Evolutionary conservation across 1,140 invertebrate genomes (phyloP).

Genomic region (Batillaria attramentaria): DNA sequence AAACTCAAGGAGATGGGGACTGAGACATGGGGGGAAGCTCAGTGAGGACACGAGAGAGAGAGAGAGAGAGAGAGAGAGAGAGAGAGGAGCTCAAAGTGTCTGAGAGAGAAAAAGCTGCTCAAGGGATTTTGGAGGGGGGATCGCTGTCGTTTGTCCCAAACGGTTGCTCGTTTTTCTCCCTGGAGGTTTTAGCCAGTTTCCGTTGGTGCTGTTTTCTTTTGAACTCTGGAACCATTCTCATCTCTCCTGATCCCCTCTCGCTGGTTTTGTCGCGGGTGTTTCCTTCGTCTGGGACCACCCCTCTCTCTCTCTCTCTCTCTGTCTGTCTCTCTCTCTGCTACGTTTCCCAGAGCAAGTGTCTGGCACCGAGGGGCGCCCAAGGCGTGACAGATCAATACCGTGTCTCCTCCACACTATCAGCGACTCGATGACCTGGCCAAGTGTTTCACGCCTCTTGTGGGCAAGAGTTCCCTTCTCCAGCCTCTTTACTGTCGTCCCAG

Average conservation of each 20-base stretch:
- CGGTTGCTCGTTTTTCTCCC: constrained; percentile 1
- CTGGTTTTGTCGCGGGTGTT: background rate
- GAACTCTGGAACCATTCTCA: background rate
- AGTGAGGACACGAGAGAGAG: background rate
- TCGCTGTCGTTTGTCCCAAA: background rate
- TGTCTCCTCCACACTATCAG: too few species aligned
- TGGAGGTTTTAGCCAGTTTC: background rate
- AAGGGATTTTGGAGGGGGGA: background rate
- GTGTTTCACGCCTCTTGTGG: too few species aligned
- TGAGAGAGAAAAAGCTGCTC: background rate
- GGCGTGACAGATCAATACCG: too few species aligned
- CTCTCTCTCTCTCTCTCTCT: background rate
- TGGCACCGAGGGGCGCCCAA: too few species aligned
- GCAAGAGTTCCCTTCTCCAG: too few species aligned
- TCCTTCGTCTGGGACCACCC: background rate
- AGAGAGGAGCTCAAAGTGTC: background rate
- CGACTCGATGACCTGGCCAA: too few species aligned
- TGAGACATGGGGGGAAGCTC: background rate
- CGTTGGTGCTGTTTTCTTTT: background rate
- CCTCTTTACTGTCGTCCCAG: too few species aligned
- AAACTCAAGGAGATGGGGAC: background rate
- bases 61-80: constrained; percentile 4
- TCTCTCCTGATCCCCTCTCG: background rate
- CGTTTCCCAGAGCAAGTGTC: too few species aligned
- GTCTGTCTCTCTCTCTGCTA: constrained; percentile 1